Percentiles rank a stretch among this genome's conserved stretches.
Conservation (phyloP, 2,113 vertebrate genomes). For the Amia ocellicauda region DNA sequence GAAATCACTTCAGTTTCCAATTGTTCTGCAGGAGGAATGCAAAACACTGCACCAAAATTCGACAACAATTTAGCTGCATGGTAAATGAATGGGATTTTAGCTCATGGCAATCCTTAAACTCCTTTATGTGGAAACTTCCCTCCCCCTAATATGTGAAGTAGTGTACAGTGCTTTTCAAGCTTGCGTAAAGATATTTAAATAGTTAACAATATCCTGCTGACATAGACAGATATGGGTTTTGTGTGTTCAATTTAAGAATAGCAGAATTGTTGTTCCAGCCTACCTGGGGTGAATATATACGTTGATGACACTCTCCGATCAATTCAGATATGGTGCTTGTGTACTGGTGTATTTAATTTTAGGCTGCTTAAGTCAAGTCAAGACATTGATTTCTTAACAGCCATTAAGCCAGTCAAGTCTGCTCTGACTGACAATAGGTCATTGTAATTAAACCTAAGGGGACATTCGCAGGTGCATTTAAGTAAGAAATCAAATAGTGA, state of each 20-base stretch:
- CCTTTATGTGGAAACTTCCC: too few species aligned
- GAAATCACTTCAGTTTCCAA: not conserved
- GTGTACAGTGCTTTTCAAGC: too few species aligned
- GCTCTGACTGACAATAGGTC: not conserved
- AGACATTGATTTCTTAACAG: not conserved
- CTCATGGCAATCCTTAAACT: too few species aligned
- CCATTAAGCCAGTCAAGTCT: not conserved
- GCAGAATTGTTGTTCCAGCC: not conserved
- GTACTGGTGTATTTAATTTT: constrained; percentile 1
- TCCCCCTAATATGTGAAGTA: too few species aligned
- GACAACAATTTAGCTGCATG: not conserved
- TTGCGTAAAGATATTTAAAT: too few species aligned
- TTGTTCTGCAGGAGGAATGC: not conserved
- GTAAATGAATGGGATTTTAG: too few species aligned
- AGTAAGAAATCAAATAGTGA: too few species aligned
- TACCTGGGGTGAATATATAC: not conserved
- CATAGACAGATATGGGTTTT: constrained; percentile 3
- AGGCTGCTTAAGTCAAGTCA: not conserved
- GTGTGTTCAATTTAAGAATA: not conserved
- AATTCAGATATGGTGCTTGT: not conserved
- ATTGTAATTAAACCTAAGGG: too few species aligned
- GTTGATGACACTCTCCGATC: not conserved
- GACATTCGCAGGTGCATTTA: too few species aligned
- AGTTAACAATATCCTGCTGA: not conserved
- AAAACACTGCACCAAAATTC: not conserved